phyloP scores from a whole-genome alignment of 2,888 invertebrate species.

The Tinea semifulvella region DNA sequence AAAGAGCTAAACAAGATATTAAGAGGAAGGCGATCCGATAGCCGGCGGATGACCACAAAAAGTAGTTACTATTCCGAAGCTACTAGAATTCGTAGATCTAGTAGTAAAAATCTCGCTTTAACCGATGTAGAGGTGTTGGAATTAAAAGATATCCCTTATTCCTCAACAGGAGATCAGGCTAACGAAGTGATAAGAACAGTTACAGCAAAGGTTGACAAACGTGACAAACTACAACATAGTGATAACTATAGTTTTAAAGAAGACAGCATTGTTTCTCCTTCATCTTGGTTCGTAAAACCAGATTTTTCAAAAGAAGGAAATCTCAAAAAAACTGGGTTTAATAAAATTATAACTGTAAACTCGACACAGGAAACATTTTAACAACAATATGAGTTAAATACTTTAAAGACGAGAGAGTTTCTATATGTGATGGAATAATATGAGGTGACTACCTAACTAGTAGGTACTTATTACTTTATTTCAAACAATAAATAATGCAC shows the following conservation, averaged over 20 bases:
- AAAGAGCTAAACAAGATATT: constrained; percentile 64
- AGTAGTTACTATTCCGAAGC: constrained; percentile 37
- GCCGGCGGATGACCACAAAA: neutral
- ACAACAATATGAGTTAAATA: too few relatives aligned
- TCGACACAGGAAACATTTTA: too few relatives aligned
- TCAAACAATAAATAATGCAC: too few relatives aligned
- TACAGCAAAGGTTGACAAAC: constrained; percentile 31
- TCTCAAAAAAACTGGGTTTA: constrained; percentile 37
- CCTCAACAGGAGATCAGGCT: constrained; percentile 27
- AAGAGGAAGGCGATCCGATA: constrained; percentile 27
- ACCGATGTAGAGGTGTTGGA: constrained; percentile 63
- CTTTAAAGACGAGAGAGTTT: too few relatives aligned
- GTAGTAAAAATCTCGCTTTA: constrained; percentile 50
- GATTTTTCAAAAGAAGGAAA: constrained; percentile 58
- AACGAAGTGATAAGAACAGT: constrained; percentile 35
- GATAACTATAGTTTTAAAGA: constrained; percentile 49
- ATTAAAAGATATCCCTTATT: constrained; percentile 53
- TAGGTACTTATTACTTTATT: too few relatives aligned
- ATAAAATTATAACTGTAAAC: too few relatives aligned
- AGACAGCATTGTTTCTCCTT: constrained; percentile 44
- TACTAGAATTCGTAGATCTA: constrained; percentile 33
- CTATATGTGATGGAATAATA: too few relatives aligned
- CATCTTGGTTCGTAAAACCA: constrained; percentile 64
- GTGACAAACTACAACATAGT: constrained; percentile 39
- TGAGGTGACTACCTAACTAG: too few relatives aligned